phyloP scores from a whole-genome alignment of 2,113 vertebrate species.

The Mesocricetus auratus region DNA sequence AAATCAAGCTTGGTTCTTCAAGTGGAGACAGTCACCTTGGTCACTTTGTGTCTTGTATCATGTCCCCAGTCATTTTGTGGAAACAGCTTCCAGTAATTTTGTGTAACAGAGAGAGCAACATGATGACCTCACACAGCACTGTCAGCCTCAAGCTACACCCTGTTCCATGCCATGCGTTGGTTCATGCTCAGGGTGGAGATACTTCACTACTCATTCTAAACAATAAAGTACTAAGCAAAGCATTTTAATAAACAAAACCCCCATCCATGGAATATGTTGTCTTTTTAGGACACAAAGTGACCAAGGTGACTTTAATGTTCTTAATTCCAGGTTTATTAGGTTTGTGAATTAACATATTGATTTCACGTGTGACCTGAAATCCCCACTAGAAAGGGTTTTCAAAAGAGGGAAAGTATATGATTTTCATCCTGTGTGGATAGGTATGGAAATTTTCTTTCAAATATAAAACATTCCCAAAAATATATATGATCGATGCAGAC shows the following conservation, averaged over 20 bases:
- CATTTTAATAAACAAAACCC: not conserved
- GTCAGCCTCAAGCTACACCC: not conserved
- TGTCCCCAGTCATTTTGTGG: not conserved
- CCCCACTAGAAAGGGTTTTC: not conserved
- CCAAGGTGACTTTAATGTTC: no score
- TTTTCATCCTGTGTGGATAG: not conserved
- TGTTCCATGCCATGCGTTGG: not conserved
- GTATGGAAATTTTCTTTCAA: not conserved
- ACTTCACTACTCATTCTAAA: not conserved
- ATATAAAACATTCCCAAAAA: not conserved
- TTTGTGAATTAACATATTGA: not conserved
- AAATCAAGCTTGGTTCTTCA: not conserved
- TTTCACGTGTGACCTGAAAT: constrained; percentile 26
- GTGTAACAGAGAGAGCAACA: not conserved
- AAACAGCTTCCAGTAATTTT: not conserved
- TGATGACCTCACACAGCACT: not conserved
- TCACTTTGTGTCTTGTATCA: not conserved
- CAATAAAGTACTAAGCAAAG: not conserved
- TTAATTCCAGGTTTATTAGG: not conserved
- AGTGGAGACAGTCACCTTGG: not conserved
- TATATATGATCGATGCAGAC: not conserved
- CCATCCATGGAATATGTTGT: not conserved
- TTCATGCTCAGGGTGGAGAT: not conserved
- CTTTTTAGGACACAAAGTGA: no score
- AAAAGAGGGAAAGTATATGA: not conserved